Evolutionary conservation across 2,113 vertebrate species (phyloP).

Genomic region (Alosa alosa): DNA sequence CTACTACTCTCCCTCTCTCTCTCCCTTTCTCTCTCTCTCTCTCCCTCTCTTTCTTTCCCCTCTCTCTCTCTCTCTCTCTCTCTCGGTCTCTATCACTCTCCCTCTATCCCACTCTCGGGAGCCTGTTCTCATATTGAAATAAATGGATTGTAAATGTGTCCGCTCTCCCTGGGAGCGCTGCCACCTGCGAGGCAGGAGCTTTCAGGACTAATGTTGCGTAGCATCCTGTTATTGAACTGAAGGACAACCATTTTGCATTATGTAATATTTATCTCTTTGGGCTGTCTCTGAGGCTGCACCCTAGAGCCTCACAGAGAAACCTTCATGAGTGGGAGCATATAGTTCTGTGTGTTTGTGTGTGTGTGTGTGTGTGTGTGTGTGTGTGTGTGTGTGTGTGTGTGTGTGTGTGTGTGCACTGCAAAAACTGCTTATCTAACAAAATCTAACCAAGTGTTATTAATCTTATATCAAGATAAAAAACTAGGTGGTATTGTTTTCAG

Average conservation of each 20-base stretch:
- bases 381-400: neutral
- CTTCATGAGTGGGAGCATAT: neutral
- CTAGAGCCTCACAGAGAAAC: neutral
- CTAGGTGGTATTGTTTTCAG: too few relatives aligned
- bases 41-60: neutral
- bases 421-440: too few relatives aligned
- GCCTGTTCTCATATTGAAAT: slow-evolving; percentile 61
- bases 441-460: too few relatives aligned
- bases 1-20: neutral
- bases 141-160: slow-evolving; percentile 68
- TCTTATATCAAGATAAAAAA: too few relatives aligned
- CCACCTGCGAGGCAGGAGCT: slow-evolving; percentile 55
- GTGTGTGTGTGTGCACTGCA: neutral
- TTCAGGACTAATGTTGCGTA: slow-evolving; percentile 73
- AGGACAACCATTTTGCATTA: slow-evolving; percentile 68
- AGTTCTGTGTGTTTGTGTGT: neutral
- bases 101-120: slow-evolving; percentile 34
- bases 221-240: slow-evolving; percentile 71
- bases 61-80: slow-evolving; percentile 17
- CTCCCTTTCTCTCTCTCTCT: neutral
- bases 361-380: neutral
- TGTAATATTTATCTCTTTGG: slow-evolving; percentile 60
- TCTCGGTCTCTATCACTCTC: slow-evolving; percentile 40
- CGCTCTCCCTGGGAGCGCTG: slow-evolving; percentile 59
- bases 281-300: slow-evolving; percentile 7